A percentile compares a stretch with the other conserved stretches of the same genome.
phyloP scores from a whole-genome alignment of 2,888 invertebrate genomes.

The Rambutsinella grinnellia region DNA sequence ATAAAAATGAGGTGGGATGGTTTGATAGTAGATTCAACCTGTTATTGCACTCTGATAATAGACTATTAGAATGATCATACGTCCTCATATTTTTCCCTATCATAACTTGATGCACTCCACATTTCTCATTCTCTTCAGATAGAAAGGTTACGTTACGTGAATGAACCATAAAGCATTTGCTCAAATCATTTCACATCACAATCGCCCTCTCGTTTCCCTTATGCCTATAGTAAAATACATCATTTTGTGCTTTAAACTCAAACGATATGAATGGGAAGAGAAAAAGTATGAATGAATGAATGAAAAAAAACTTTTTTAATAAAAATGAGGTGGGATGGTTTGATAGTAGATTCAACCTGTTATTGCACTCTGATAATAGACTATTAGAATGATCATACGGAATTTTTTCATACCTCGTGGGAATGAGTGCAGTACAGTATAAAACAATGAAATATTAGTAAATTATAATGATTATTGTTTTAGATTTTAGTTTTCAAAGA shows the following conservation, averaged over 20 bases:
- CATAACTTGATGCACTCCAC: neutral
- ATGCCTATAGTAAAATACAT: conserved; percentile 10
- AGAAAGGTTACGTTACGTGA: conserved; percentile 41
- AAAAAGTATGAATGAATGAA: conserved; percentile 8
- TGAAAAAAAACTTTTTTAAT: conserved; percentile 8
- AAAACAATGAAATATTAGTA: neutral
- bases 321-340: neutral
- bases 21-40: conserved; percentile 13
- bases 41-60: conserved; percentile 39
- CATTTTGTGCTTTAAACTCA: neutral
- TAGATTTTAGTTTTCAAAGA: neutral
- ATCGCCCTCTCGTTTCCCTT: conserved; percentile 23
- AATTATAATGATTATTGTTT: neutral
- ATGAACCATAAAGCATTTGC: conserved; percentile 39
- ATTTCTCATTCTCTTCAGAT: neutral
- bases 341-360: conserved; percentile 21
- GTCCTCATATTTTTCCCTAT: too few relatives aligned
- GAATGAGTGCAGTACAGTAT: conserved; percentile 36
- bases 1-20: neutral
- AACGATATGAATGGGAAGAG: neutral
- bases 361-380: conserved; percentile 33
- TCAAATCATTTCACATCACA: conserved; percentile 16
- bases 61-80: conserved; percentile 26
- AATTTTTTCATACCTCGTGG: conserved; percentile 56
- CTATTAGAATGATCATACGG: conserved; percentile 30